phyloP scores from a whole-genome alignment of 2,888 invertebrate genomes.

The Nowickia ferox region DNA sequence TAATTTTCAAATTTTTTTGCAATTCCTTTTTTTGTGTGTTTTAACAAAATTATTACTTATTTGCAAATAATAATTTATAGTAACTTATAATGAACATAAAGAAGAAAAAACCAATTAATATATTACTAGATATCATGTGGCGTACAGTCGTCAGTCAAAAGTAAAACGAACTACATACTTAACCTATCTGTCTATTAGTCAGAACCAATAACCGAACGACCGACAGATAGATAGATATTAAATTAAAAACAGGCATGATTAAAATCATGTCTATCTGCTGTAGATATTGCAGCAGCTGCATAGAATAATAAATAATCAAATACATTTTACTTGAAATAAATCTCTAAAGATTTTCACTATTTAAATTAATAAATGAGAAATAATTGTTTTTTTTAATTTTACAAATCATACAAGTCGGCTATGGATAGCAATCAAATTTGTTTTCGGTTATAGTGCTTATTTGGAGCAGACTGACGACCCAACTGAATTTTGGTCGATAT shows the following conservation, averaged over 20 bases:
- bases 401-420: neutral
- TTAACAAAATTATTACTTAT: conserved; percentile 70
- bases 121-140: conserved; percentile 29
- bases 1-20: conserved; percentile 79
- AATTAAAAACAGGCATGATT: conserved; percentile 19
- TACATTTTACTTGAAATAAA: conserved; percentile 50
- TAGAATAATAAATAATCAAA: conserved; percentile 31
- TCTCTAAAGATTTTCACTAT: conserved; percentile 50
- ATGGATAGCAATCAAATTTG: no score
- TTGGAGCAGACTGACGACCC: no score
- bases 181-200: conserved; percentile 19
- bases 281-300: conserved; percentile 26
- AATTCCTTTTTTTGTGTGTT: conserved; percentile 70
- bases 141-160: conserved; percentile 12
- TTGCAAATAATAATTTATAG: conserved; percentile 69
- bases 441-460: no score
- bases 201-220: conserved; percentile 29
- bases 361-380: conserved; percentile 33
- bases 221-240: conserved; percentile 24
- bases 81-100: conserved; percentile 46
- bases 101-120: conserved; percentile 33
- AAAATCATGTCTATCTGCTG: conserved; percentile 35
- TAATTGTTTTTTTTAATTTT: conserved; percentile 35
- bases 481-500: no score
- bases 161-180: neutral